Evolutionary conservation across 2,797 vertebrate species (phyloP).

Genomic region (Pantherophis vulpinus): DNA sequence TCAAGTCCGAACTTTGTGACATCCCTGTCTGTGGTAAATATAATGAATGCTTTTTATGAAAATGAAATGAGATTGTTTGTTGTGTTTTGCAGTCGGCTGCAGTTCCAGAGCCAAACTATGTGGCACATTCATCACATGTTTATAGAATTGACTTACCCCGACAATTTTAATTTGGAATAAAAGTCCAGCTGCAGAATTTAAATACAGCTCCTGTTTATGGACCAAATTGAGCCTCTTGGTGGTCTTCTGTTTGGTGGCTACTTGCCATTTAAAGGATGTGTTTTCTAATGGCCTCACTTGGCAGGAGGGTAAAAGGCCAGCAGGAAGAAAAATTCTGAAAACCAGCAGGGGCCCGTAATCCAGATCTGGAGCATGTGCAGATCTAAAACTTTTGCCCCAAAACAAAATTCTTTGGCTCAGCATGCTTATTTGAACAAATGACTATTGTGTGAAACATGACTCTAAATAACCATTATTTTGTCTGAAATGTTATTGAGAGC

Average conservation of each 20-base stretch:
- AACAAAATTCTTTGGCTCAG: neutral
- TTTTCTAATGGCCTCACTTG: neutral
- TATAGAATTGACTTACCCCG: neutral
- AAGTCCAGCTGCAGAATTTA: neutral
- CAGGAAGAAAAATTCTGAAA: neutral
- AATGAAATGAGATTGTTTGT: neutral
- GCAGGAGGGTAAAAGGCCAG: neutral
- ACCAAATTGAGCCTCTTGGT: neutral
- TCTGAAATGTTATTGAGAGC: constrained; percentile 5
- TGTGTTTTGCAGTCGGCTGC: neutral
- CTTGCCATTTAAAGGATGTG: neutral
- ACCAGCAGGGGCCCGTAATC: neutral
- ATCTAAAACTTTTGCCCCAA: neutral
- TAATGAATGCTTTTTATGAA: neutral
- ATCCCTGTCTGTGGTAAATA: constrained; percentile 89
- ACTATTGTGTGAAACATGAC: neutral
- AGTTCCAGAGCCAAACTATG: neutral
- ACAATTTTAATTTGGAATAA: neutral
- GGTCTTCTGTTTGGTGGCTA: neutral
- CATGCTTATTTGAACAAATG: neutral
- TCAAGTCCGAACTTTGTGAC: constrained; percentile 91
- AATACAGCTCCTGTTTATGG: neutral
- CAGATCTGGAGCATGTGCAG: neutral
- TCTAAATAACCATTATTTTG: neutral
- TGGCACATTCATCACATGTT: neutral